phyloP scores from a whole-genome alignment of 1,140 invertebrate species.

The Drosophila cardini region DNA sequence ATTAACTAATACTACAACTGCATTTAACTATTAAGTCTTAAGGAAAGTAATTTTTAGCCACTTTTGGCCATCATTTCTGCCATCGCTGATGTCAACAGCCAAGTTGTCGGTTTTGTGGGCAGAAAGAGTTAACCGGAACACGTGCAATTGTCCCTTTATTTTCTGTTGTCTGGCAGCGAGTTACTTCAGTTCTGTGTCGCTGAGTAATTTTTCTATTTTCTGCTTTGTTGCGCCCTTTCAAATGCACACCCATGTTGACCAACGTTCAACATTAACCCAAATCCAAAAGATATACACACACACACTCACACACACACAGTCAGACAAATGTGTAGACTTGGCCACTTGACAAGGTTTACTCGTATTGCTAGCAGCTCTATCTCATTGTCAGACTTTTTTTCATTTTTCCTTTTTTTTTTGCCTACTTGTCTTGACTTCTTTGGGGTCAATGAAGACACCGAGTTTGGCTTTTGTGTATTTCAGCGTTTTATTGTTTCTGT shows the following conservation, averaged over 20 bases:
- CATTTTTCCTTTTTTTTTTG: background rate
- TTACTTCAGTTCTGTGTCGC: constrained; percentile 46
- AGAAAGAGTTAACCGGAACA: constrained; percentile 35
- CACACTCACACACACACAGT: constrained; percentile 30
- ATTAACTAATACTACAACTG: no score
- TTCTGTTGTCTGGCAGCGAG: constrained; percentile 40
- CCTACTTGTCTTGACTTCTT: background rate
- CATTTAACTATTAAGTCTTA: no score
- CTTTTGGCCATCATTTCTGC: no score
- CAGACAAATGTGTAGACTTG: constrained; percentile 25
- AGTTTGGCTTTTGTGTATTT: constrained; percentile 35
- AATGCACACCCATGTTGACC: constrained; percentile 81
- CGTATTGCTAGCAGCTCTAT: constrained; percentile 10
- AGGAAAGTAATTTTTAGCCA: no score
- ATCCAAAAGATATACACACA: constrained; percentile 56
- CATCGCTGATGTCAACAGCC: background rate
- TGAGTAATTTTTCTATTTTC: constrained; percentile 83
- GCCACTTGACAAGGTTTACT: constrained; percentile 33
- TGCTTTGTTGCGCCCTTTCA: constrained; percentile 78
- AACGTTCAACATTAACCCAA: constrained; percentile 79
- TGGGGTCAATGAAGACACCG: constrained; percentile 35
- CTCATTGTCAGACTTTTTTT: background rate
- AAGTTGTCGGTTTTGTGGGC: background rate
- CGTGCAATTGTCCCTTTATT: constrained; percentile 53
- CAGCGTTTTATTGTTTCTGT: constrained; percentile 51